Conservation (phyloP, 2,797 vertebrate species). For the Phalanger gymnotis region DNA sequence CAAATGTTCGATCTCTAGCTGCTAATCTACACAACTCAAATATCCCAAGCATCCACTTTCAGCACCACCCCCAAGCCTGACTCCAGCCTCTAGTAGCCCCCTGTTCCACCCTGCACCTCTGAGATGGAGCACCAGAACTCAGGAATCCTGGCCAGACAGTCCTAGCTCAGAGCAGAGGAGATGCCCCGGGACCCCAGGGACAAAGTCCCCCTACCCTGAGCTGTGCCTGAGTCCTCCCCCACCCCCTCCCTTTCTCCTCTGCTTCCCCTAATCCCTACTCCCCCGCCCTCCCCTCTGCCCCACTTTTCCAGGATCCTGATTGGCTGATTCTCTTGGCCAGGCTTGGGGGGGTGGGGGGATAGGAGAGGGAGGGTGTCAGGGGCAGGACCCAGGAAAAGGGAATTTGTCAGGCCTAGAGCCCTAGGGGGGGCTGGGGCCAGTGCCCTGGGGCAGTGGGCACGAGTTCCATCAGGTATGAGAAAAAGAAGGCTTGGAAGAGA, state of each 20-base stretch:
- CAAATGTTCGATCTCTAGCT: conserved; percentile 25
- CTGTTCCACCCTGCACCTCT: conserved; percentile 22
- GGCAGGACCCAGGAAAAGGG: conserved; percentile 77
- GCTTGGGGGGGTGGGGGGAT: conserved; percentile 66
- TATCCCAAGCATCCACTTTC: conserved; percentile 39
- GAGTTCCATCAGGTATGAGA: conserved; percentile 75
- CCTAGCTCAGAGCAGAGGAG: conserved; percentile 33
- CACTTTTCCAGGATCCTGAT: conserved; percentile 77
- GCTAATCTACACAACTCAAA: conserved; percentile 52
- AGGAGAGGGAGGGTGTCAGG: conserved; percentile 71
- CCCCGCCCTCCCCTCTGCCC: conserved; percentile 81
- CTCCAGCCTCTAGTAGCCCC: conserved; percentile 18
- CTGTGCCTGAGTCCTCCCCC: conserved; percentile 71
- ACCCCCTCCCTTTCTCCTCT: conserved; percentile 69
- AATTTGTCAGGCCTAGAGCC: conserved; percentile 73
- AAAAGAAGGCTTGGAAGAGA: conserved; percentile 27
- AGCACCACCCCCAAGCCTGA: background rate
- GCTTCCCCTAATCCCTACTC: conserved; percentile 78
- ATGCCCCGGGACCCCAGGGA: background rate
- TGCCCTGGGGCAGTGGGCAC: conserved; percentile 73
- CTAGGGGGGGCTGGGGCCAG: conserved; percentile 76
- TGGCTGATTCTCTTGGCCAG: conserved; percentile 76
- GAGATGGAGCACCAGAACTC: background rate
- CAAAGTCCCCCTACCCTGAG: conserved; percentile 75
- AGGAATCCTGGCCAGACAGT: conserved; percentile 25